Base-by-base conservation (phyloP, 2,888 invertebrate species). In the Ormyrus nitidulus region DNA sequence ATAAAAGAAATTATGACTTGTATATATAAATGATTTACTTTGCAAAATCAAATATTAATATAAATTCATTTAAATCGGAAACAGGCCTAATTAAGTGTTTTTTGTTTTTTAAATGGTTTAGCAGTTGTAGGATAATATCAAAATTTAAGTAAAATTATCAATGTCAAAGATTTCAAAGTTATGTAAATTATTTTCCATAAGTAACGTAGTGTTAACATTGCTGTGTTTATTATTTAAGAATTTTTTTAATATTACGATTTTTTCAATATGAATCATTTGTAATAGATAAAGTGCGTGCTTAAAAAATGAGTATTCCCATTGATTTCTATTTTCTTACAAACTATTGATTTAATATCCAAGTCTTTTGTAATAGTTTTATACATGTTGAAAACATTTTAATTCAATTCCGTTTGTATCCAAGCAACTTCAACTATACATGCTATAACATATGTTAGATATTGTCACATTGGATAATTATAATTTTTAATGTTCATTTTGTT, bases 1-100 rank as follows among this genome's bases (percentile, higher is more conserved):
- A 79, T 76, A 77, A 78, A 72, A 77, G 54, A 69, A 75, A 75
- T 65, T 80, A 80, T 82, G 64, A 82, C 77, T 79, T 81, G 71
- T 82, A 77, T 77, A 79, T 76, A 79, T 74, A 82, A 53, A 77
- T 72, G 53, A 79, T 76, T 77, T 82, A 53, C 59, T 69, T 79
- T 78, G 48, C 34, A 64, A 79, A 77, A 68, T 69, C 19, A 79
- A 64, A 69, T 56, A 64, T 54, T n/a, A 70, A 59, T 6, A 59
- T 69, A 46, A 66, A n/a, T 64, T 74, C 68, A 78, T 69, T 73
- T 51, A 56, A 66, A 69, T 80, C 46, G 48, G 6, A n/a, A 77
- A 48, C 70, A 59, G 73, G 73, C 59, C 73, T 77, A 77, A 73
- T 51, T 66, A 34, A 66, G 19, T 53, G 34, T 34, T 34, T 68